Base-by-base conservation (phyloP, 1,140 invertebrate species). In the Anastatus disparis region DNA sequence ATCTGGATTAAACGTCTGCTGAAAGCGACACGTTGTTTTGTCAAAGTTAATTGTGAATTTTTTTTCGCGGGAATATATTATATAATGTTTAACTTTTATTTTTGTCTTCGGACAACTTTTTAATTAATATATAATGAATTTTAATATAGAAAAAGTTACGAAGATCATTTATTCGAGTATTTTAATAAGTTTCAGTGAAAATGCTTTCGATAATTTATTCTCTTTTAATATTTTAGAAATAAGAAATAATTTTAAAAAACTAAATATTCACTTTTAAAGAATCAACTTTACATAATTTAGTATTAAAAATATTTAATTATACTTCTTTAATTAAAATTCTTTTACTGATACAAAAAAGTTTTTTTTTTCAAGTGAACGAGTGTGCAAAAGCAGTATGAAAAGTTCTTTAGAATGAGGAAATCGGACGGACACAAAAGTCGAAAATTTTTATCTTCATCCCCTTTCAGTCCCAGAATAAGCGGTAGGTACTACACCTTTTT, bases 391-490 rank as follows among this genome's bases (percentile, higher is more conserved):
- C 17, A 8, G 8, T 38, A 56, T 24, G 53, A 48, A 62, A 62
- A 62, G 40, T 63, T 50, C 29, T 29, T 17, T 13, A 13, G 48
- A 24, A 26, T 7, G 6, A 29, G 42, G n/a, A 63, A 44, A 61
- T 59, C 56, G 56, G 31, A 22, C 56, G 10, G 12, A 10, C 24
- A 29, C 12, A 46, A 27, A 61, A 46, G 40, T 29, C 42, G 29
- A 63, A 50, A n/a, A 56, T 67, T 56, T 70, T 62, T 70, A 70
- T 70, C 58, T 70, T 20, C 22, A 24, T 70, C 26, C 59, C 29
- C 38, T 55, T 68, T 40, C 42, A 35, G 10, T 15, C 2, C 22
- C 24, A 12, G 31, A 15, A 4, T 22, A n/a, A n/a, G n/a, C n/a
- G n/a, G n/a, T n/a, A n/a, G n/a, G n/a, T n/a, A n/a, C n/a, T n/a